Evolutionary conservation across 2,113 vertebrate genomes (phyloP), one percentile per base, ranked within the genome.

Genomic region (Sebastes fasciatus): DNA sequence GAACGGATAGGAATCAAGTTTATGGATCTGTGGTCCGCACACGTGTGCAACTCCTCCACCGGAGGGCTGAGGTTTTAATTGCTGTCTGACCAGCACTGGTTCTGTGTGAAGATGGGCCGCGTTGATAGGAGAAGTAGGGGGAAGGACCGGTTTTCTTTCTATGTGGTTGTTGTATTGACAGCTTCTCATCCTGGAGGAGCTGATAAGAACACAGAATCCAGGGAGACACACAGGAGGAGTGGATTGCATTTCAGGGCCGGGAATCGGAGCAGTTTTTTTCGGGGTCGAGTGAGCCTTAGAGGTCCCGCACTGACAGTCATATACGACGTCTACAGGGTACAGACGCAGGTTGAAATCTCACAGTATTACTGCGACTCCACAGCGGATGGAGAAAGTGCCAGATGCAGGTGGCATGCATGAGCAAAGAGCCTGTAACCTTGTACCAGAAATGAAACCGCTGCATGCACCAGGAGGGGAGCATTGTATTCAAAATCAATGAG

Each of bases 161-260:
- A 86, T 87, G 91, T 87, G 94, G 93, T 94, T 89, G 92, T 92
- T 92, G 91, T 95, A 95, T 95, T 91, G 94, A 94, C 93, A 88
- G 77, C 67, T 85, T 83, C 80, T 89, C 91, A 86, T 92, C 86
- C 92, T 87, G 87, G 84, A 93, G 88, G 74, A 87, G 91, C 89
- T 89, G 93, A 95, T 95, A 94, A 92, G 92, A 88, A 92, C 82
- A 77, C 43, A 1, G 62, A 77, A 92, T 83, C 82, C 65, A 75
- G 61, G 83, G 87, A 86, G 87, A 84, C 73, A 48, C 83, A 43
- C 78, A 34, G 21, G 80, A 70, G 83, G 74, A 92, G 88, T 90
- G 86, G 93, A 93, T 95, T 91, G 72, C 75, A 70, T 95, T 94
- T 93, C 95, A 89, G 74, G 66, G 51, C 81, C 75, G 26, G 89